Evolutionary conservation across 2,797 vertebrate species (phyloP).

Genomic region (Chaunax sp.): DNA sequence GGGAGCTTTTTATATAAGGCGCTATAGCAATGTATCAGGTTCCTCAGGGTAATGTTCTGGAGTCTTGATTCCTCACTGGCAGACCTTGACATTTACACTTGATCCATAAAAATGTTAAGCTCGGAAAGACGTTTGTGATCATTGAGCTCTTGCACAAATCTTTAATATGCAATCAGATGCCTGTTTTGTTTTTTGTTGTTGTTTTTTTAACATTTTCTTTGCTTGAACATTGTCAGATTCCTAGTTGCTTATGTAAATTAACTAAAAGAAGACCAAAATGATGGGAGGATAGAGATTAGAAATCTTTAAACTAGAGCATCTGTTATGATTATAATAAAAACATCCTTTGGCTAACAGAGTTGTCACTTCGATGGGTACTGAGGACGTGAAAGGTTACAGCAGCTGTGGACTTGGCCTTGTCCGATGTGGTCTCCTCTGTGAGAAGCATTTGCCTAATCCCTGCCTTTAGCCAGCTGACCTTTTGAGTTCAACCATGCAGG

Average conservation of each 20-base stretch:
- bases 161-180: neutral
- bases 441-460: conserved; percentile 58
- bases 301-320: neutral
- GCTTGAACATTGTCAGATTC: neutral
- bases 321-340: conserved; percentile 7
- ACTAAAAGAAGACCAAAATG: neutral
- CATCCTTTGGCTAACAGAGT: neutral
- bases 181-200: neutral
- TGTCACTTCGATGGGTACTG: conserved; percentile 13
- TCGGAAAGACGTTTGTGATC: no score
- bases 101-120: neutral
- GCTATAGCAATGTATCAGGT: neutral
- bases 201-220: neutral
- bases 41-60: neutral
- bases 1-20: neutral
- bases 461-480: conserved; percentile 57
- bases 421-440: conserved; percentile 26
- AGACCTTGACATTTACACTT: conserved; percentile 1
- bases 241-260: neutral
- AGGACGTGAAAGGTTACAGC: conserved; percentile 53
- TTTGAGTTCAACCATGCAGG: conserved; percentile 36
- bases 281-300: neutral
- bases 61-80: conserved; percentile 6
- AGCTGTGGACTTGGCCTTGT: conserved; percentile 40
- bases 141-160: no score